Percentiles rank a stretch among this genome's conserved stretches.
Evolutionary conservation across 2,113 vertebrate species (phyloP).

Genomic region (Cacatua alba): DNA sequence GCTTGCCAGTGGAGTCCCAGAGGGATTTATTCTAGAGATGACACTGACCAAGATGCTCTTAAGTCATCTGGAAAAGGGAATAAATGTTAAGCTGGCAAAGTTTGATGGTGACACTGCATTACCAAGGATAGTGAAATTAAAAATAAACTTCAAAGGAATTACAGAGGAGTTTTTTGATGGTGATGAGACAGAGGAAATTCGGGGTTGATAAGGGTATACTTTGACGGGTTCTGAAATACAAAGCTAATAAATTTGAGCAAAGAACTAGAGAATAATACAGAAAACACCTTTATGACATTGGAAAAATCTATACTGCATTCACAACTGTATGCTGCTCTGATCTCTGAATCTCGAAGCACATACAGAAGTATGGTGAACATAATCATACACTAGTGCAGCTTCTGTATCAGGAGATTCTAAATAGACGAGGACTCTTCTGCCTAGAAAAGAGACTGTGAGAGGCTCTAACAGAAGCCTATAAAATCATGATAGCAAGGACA

Average conservation of each 20-base stretch:
- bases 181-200: not conserved
- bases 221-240: not conserved
- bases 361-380: not conserved
- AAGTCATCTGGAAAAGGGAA: not conserved
- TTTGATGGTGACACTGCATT: not conserved
- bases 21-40: not conserved
- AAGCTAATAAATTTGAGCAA: not conserved
- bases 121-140: not conserved
- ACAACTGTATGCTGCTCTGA: not conserved
- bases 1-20: not conserved
- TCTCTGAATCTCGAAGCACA: not conserved
- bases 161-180: not conserved
- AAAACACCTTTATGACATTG: not conserved
- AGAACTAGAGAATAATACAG: not conserved
- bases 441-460: not conserved
- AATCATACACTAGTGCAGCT: not conserved
- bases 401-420: not conserved
- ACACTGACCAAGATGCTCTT: not conserved
- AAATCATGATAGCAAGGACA: not conserved
- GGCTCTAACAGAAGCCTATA: not conserved
- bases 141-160: not conserved
- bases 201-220: not conserved
- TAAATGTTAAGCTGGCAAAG: not conserved
- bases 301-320: not conserved
- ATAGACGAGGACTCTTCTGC: not conserved